Conservation (phyloP, 1,140 invertebrate genomes). For the Meloidogyne chitwoodi region DNA sequence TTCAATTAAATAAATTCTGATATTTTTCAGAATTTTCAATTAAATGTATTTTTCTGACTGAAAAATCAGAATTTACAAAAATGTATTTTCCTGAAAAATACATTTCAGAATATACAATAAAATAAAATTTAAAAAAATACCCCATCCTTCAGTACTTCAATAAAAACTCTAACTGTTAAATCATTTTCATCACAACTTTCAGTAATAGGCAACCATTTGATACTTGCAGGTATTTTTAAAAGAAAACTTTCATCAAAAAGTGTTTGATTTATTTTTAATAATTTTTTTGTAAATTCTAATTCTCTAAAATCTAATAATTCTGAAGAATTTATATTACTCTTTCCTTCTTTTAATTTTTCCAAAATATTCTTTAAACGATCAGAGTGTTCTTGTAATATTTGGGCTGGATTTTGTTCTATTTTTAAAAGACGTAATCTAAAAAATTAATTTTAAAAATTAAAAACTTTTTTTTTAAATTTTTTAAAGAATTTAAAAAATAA, state of each 20-base stretch:
- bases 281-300: constrained; percentile 17
- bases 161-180: constrained; percentile 15
- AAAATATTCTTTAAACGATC: constrained; percentile 6
- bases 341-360: not conserved
- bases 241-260: constrained; percentile 23
- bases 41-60: too few relatives aligned
- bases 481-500: not conserved
- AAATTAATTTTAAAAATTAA: not conserved
- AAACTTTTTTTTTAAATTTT: not conserved
- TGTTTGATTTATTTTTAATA: not conserved
- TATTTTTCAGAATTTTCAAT: too few relatives aligned
- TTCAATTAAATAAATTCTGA: too few relatives aligned
- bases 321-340: not conserved
- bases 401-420: constrained; percentile 32
- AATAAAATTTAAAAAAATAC: not conserved
- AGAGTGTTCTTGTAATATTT: constrained; percentile 19
- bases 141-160: constrained; percentile 25
- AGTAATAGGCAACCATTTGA: constrained; percentile 12
- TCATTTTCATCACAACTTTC: not conserved
- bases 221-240: constrained; percentile 8
- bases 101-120: too few relatives aligned
- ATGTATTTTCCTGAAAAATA: not conserved
- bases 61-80: too few relatives aligned
- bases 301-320: not conserved
- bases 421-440: constrained; percentile 20